A percentile compares a stretch with the other conserved stretches of the same genome.
phyloP scores from a whole-genome alignment of 2,888 invertebrate species.

The Mimachlamys varia region DNA sequence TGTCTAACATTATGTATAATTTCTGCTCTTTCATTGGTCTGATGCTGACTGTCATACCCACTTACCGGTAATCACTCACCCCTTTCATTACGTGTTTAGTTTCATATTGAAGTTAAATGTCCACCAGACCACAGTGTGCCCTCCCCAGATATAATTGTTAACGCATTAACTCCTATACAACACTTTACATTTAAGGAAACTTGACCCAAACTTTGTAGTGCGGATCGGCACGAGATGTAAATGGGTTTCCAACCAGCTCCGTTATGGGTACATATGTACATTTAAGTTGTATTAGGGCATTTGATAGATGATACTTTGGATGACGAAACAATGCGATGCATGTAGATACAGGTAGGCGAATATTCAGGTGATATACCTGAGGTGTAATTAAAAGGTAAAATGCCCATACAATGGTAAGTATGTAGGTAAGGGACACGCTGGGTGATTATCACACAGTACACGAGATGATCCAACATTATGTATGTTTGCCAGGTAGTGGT shows the following conservation, averaged over 20 bases:
- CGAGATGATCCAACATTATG: neutral
- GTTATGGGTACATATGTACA: neutral
- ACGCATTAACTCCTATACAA: neutral
- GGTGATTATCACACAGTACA: neutral
- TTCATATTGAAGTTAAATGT: constrained; percentile 2
- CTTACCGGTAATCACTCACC: neutral
- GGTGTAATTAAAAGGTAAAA: neutral
- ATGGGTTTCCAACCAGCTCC: neutral
- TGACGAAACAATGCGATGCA: neutral
- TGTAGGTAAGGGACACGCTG: too few species aligned
- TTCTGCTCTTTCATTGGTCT: neutral
- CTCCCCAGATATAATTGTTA: neutral
- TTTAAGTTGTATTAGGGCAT: neutral
- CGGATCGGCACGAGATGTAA: neutral
- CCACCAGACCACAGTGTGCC: neutral
- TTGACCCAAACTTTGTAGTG: neutral
- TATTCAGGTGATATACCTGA: constrained; percentile 1
- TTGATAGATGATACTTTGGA: neutral
- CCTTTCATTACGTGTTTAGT: neutral
- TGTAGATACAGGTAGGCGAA: neutral
- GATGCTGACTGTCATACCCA: neutral
- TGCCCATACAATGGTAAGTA: neutral
- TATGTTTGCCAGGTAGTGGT: neutral
- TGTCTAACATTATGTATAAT: constrained; percentile 31
- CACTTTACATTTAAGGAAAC: neutral